Evolutionary conservation across 2,888 invertebrate genomes (phyloP).

Genomic region (Drosophila anomalata): DNA sequence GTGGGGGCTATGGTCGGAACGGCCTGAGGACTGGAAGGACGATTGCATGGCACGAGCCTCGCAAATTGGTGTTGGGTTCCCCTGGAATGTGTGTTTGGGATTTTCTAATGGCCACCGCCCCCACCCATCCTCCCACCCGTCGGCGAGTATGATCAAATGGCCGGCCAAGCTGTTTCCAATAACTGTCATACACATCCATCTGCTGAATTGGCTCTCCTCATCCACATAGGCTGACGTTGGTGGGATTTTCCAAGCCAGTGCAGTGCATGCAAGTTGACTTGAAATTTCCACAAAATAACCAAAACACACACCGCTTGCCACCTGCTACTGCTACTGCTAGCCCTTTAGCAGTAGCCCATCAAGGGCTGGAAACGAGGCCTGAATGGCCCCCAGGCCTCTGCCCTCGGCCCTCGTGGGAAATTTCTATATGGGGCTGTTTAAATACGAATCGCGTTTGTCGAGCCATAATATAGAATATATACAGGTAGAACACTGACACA

Average conservation of each 20-base stretch:
- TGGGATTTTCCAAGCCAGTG: constrained; percentile 42
- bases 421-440: constrained; percentile 46
- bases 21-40: constrained; percentile 40
- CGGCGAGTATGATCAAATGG: constrained; percentile 19
- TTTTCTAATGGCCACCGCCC: constrained; percentile 21
- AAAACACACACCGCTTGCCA: constrained; percentile 46
- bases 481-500: background rate
- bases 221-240: constrained; percentile 7
- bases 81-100: constrained; percentile 59
- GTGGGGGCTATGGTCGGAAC: constrained; percentile 7
- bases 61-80: constrained; percentile 70
- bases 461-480: constrained; percentile 25
- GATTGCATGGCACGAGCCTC: constrained; percentile 56
- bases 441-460: constrained; percentile 51
- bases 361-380: constrained; percentile 56
- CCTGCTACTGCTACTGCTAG: constrained; percentile 33
- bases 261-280: constrained; percentile 61
- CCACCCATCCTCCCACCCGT: constrained; percentile 1
- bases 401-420: constrained; percentile 56
- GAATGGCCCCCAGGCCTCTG: constrained; percentile 30
- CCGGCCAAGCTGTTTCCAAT: constrained; percentile 5
- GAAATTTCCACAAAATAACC: constrained; percentile 66
- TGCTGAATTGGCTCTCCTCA: constrained; percentile 1
- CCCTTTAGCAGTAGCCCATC: constrained; percentile 10
- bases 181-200: constrained; percentile 7